Evolutionary conservation across 2,888 invertebrate species (phyloP).

Genomic region (Drosophila mayaguana): DNA sequence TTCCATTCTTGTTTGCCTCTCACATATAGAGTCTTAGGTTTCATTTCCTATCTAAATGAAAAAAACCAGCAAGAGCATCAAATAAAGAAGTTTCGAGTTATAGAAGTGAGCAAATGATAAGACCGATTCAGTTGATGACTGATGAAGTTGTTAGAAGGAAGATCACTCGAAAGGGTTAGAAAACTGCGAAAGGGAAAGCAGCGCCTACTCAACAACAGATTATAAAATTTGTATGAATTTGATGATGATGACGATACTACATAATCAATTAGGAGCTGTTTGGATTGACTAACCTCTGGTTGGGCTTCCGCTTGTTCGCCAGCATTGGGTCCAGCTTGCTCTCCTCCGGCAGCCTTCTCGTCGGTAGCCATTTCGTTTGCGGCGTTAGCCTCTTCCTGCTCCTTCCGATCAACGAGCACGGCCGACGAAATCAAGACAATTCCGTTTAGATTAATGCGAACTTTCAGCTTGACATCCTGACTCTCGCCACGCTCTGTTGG

Average conservation of each 20-base stretch:
- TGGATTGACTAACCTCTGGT: conserved; percentile 85
- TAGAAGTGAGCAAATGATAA: conserved; percentile 10
- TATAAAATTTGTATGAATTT: conserved; percentile 6
- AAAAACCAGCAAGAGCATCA: conserved; percentile 8
- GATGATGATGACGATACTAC: conserved; percentile 21
- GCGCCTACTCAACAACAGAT: conserved; percentile 38
- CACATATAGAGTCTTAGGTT: conserved; percentile 22
- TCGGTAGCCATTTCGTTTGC: conserved; percentile 74
- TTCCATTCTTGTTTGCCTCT: neutral
- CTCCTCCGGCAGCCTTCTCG: conserved; percentile 76
- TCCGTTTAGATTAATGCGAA: conserved; percentile 96
- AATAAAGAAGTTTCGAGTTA: conserved; percentile 15
- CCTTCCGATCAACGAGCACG: conserved; percentile 91
- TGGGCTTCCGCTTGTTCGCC: conserved; percentile 85
- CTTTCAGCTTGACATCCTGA: conserved; percentile 98
- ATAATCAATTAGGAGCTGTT: conserved; percentile 1
- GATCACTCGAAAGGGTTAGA: conserved; percentile 44
- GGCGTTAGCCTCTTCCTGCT: conserved; percentile 81
- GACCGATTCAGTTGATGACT: conserved; percentile 20
- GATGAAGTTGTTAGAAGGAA: conserved; percentile 37
- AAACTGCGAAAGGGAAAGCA: conserved; percentile 29
- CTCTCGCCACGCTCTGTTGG: conserved; percentile 95
- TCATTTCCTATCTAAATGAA: conserved; percentile 35
- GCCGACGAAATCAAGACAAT: conserved; percentile 95
- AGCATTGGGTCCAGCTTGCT: conserved; percentile 75